A percentile compares a stretch with the other conserved stretches of the same genome.
These are phyloP conservation scores for Yasuhikotakia modesta DNA, from an alignment of 2,797 vertebrate species.

Conservation along the genomic window DNA sequence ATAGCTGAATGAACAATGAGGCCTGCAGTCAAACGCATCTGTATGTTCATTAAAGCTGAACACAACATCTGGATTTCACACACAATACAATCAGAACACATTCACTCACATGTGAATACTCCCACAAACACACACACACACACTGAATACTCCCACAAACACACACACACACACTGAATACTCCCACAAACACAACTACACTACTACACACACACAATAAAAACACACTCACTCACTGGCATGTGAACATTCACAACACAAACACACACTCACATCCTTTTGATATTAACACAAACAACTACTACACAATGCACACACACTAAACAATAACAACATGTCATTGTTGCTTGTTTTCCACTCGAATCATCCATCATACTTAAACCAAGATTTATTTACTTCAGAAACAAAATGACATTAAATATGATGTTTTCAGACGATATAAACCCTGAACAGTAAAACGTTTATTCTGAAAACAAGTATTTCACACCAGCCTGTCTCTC, in stretches of 20 bases:
- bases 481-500: too few species aligned
- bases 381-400: not conserved
- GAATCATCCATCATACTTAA: not conserved
- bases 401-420: not conserved
- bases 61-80: constrained; percentile 53
- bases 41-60: constrained; percentile 52
- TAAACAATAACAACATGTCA: too few species aligned
- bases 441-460: too few species aligned
- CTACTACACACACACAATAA: not conserved
- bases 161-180: not conserved
- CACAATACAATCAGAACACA: not conserved
- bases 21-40: constrained; percentile 52
- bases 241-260: not conserved
- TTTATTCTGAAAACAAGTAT: too few species aligned
- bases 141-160: not conserved
- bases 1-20: constrained; percentile 48
- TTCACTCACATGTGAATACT: not conserved
- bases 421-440: not conserved
- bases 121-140: not conserved
- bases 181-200: not conserved
- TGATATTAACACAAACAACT: too few species aligned
- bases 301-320: not conserved
- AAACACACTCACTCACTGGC: not conserved
- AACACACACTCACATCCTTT: too few species aligned
- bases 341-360: not conserved